Base-by-base conservation (phyloP, 2,113 vertebrate genomes). In the Corydoras sp. region DNA sequence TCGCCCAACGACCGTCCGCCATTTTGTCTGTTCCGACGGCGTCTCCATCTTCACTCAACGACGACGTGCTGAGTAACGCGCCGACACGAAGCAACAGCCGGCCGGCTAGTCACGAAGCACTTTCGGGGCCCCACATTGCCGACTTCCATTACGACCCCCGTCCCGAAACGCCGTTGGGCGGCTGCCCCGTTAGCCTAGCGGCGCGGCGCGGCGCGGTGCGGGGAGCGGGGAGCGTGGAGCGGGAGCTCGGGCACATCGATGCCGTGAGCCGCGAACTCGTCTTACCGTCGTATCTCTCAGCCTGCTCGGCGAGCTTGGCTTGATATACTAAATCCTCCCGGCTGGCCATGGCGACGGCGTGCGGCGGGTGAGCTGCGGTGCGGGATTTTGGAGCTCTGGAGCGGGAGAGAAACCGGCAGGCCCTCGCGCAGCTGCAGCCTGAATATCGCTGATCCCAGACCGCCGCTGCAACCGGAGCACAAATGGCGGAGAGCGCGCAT, bases 301-400 rank as follows among this genome's bases (percentile, higher is more conserved):
- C 96, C 86, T 98, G 96, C 83, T 98, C 96, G 79, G 96, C 96
- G 74, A 98, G 92, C 85, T 98, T 98, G 79, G 96, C 96, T 90
- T 96, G 92, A 82, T 95, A 98, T 81, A 98, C 95, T 80, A 91
- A 88, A 80, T 95, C 92, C 77, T 95, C 95, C 89, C 94, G 92
- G 77, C 95, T 94, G 88, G 89, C 93, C 95, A 98, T 97, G 80
- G 86, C 88, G 78, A 77, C 75, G 66, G 81, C 83, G 87, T 85
- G 88, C 84, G 73, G 73, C 81, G 85, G 77, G 79, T 83, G 85
- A 81, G 87, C 78, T 83, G 84, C 81, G 83, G 80, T 82, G 78
- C 81, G 84, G 82, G 82, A 86, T 75, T 63, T 75, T 63, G 53
- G 70, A 58, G 72, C 64, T 56, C 70, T 83, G 83, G 82, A 85